phyloP scores from a whole-genome alignment of 2,797 vertebrate species.

The Botia almorhae region DNA sequence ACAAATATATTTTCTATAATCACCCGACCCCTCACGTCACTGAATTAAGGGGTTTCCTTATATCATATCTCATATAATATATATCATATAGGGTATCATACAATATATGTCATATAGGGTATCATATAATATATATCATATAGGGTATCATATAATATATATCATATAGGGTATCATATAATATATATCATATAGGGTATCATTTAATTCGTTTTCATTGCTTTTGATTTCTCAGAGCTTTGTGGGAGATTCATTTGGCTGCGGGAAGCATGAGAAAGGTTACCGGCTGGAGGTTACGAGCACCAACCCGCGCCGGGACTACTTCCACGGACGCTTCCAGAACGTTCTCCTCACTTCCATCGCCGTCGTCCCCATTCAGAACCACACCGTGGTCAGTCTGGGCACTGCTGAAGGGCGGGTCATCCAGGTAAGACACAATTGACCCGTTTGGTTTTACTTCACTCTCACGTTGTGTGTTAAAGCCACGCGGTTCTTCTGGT shows the following conservation, averaged over 20 bases:
- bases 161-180: too few species aligned
- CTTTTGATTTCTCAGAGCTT: constrained; percentile 78
- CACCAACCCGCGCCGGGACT: constrained; percentile 88
- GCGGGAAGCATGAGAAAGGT: constrained; percentile 86
- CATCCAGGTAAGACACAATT: constrained; percentile 84
- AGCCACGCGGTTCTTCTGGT: neutral
- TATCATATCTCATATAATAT: too few species aligned
- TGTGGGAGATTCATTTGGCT: constrained; percentile 83
- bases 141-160: too few species aligned
- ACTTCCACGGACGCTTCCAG: constrained; percentile 88
- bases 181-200: too few species aligned
- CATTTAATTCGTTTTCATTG: neutral
- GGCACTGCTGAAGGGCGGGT: constrained; percentile 90
- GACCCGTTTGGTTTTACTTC: neutral
- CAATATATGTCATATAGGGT: too few species aligned
- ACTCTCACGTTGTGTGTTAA: neutral
- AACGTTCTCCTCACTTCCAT: constrained; percentile 90
- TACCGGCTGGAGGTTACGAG: constrained; percentile 91
- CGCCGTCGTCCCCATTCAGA: constrained; percentile 81
- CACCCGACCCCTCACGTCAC: neutral
- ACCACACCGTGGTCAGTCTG: constrained; percentile 88
- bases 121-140: too few species aligned
- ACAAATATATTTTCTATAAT: neutral
- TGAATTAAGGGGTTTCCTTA: too few species aligned
- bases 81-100: too few species aligned